Percentiles rank a stretch among this genome's conserved stretches.
Evolutionary conservation across 92 coral and sea anemone genomes (phyloP).

Genomic region (Paramuricea clavata): DNA sequence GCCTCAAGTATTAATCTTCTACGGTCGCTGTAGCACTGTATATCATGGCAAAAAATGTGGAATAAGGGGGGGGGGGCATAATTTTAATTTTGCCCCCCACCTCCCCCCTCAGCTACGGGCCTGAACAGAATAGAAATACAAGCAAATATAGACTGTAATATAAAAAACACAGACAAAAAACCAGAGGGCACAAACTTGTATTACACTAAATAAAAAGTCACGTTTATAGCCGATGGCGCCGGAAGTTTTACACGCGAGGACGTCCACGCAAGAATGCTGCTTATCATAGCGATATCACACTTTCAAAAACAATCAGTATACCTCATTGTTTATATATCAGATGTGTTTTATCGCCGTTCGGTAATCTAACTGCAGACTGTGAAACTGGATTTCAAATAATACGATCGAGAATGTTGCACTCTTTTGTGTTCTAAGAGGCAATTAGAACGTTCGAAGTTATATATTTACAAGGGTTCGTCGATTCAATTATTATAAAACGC

Average conservation of each 20-base stretch:
- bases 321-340: background rate
- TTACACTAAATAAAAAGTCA: no score
- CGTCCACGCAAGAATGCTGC: background rate
- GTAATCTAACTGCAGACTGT: background rate
- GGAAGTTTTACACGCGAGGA: conserved; percentile 6
- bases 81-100: no score
- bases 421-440: background rate
- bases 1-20: no score
- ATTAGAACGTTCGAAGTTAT: background rate
- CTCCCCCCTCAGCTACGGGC: no score
- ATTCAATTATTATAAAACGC: background rate
- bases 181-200: no score
- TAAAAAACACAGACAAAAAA: no score
- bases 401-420: background rate
- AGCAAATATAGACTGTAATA: no score
- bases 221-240: no score
- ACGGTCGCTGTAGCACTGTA: no score
- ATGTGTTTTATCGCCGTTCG: background rate
- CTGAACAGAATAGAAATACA: no score
- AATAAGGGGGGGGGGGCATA: no score
- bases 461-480: background rate
- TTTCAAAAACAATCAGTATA: background rate
- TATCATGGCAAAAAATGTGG: no score
- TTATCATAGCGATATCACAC: background rate
- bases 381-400: background rate